Conservation (phyloP, 1,140 invertebrate species). For the Andricus grossulariae region DNA sequence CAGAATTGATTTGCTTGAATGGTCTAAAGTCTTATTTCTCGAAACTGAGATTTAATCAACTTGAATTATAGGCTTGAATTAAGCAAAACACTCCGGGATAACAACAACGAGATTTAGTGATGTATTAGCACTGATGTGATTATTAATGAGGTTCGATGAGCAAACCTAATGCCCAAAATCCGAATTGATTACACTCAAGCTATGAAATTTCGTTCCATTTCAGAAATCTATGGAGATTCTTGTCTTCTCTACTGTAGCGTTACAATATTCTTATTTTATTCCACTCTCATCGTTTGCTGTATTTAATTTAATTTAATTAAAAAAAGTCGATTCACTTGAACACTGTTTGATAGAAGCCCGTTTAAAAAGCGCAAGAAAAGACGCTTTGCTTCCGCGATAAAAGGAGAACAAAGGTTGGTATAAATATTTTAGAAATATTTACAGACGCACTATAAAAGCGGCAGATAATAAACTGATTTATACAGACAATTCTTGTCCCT, state of each 20-base stretch:
- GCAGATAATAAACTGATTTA: slow-evolving; percentile 14
- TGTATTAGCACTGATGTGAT: too few species aligned
- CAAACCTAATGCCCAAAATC: too few species aligned
- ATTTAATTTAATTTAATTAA: not conserved
- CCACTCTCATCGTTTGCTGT: not conserved
- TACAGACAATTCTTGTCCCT: not conserved
- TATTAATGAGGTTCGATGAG: too few species aligned
- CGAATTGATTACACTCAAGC: too few species aligned
- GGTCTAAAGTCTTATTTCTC: slow-evolving; percentile 13
- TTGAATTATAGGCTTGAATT: not conserved
- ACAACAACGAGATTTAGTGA: not conserved
- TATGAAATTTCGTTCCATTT: too few species aligned
- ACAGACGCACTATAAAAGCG: slow-evolving; percentile 19
- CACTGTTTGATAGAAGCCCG: not conserved
- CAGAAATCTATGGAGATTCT: too few species aligned
- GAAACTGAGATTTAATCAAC: slow-evolving; percentile 11
- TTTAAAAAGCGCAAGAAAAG: slow-evolving; percentile 1
- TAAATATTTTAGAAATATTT: slow-evolving; percentile 21
- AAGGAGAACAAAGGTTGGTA: not conserved
- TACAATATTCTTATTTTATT: not conserved
- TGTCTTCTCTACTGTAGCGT: too few species aligned
- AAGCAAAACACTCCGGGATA: not conserved
- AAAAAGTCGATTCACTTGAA: slow-evolving; percentile 1
- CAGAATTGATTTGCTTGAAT: not conserved
- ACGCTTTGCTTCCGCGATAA: not conserved